Evolutionary conservation across 2,888 invertebrate genomes (phyloP), one percentile per base, ranked within the genome.

Genomic region (Iselma pallidipennis): DNA sequence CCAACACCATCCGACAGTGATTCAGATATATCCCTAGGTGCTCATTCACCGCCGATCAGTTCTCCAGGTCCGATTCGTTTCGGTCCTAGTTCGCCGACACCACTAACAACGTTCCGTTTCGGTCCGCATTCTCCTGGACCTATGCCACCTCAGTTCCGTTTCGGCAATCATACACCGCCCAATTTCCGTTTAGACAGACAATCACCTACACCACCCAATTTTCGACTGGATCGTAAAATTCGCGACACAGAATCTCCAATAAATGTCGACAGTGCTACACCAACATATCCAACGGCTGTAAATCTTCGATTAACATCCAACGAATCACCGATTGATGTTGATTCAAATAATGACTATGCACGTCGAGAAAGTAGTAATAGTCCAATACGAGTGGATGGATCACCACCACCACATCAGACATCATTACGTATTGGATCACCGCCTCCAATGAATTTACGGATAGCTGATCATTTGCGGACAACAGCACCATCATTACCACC

Each of bases 111-210:
- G 21, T 82, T 82, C 65, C 74, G 82, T 25, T 82, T 82, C 65
- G 82, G 82, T 4, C 78, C 82, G 6, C 82, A 82, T 67, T 82
- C 82, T 2, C 82, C 82, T 3, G 82, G 82, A 10, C 82, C 82
- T 3, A 82, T 82, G 82, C 82, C 82, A 1, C 68, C 80, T 25
- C 81, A 81, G 66, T 82, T 80, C 70, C 78, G 82, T 28, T 81
- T 81, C 71, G 77, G 75, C 26, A 73, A 73, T 26, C 76, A 78
- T 64, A 75, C 79, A n/a, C 74, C 78, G 14, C 75, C 78, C 12
- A 70, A 66, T 63, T 78, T 74, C 63, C 69, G 77, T 26, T 57
- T 75, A 60, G 75, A 71, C 26, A 63, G 73, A 57, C 74, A 74
- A 55, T 71, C 72, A 10, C 74, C 75, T n/a, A 71, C 76, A 14